A percentile compares a stretch with the other conserved stretches of the same genome.
phyloP scores from a whole-genome alignment of 2,888 invertebrate species.

The Drosophila buzzatii region DNA sequence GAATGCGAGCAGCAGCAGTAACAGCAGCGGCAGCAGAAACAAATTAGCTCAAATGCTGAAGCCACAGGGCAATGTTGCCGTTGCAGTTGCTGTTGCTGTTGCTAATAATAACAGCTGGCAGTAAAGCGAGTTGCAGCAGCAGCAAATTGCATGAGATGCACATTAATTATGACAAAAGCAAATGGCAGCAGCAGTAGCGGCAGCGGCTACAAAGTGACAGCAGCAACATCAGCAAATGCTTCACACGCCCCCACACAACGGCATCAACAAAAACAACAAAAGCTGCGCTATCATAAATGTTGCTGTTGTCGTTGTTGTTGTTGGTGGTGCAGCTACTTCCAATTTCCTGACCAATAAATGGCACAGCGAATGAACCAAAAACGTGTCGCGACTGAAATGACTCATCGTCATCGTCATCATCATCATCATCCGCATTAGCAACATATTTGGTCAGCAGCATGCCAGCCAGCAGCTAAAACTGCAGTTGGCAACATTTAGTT shows the following conservation, averaged over 20 bases:
- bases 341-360: conserved; percentile 60
- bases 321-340: conserved; percentile 53
- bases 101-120: conserved; percentile 54
- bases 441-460: conserved; percentile 40
- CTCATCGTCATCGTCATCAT: conserved; percentile 41
- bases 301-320: conserved; percentile 32
- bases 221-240: conserved; percentile 27
- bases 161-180: too few relatives aligned
- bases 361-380: conserved; percentile 36
- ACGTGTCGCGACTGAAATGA: conserved; percentile 45
- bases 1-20: conserved; percentile 67
- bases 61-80: conserved; percentile 51
- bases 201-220: conserved; percentile 21
- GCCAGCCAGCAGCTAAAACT: conserved; percentile 10
- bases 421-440: conserved; percentile 4
- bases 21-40: conserved; percentile 29
- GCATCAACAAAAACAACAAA: conserved; percentile 3
- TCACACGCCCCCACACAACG: conserved; percentile 60
- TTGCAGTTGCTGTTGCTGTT: conserved; percentile 17
- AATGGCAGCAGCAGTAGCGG: too few relatives aligned
- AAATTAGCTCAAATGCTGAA: conserved; percentile 72
- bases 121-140: conserved; percentile 18
- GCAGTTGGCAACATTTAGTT: conserved; percentile 33
- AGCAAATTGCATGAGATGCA: too few relatives aligned
- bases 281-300: conserved; percentile 17